Percentiles rank a stretch among this genome's conserved stretches.
Evolutionary conservation across 2,797 vertebrate genomes (phyloP).

Genomic region (Labroides dimidiatus): DNA sequence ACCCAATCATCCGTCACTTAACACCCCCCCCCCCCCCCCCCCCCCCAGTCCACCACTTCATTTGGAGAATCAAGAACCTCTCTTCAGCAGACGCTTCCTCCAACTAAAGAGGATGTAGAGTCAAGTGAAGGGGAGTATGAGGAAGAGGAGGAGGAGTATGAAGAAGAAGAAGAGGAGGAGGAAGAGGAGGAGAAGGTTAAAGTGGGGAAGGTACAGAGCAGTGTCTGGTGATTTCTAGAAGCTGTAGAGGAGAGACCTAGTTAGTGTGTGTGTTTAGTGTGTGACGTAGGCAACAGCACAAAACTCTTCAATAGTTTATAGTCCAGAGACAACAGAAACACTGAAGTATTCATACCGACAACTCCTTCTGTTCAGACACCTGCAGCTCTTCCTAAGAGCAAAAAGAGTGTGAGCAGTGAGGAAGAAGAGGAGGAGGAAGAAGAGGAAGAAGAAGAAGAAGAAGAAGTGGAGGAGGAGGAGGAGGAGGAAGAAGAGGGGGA

Average conservation of each 20-base stretch:
- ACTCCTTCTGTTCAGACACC: constrained; percentile 70
- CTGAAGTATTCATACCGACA: constrained; percentile 36
- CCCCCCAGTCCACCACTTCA: constrained; percentile 74
- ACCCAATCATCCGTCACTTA: constrained; percentile 59
- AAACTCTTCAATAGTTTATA: constrained; percentile 1
- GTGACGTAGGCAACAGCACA: constrained; percentile 4
- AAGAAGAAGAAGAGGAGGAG: constrained; percentile 66
- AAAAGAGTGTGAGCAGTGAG: constrained; percentile 59
- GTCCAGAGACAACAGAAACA: not conserved
- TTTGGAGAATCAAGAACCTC: constrained; percentile 65
- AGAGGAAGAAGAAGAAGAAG: constrained; percentile 25
- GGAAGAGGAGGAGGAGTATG: constrained; percentile 69
- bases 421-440: constrained; percentile 63
- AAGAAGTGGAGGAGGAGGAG: constrained; percentile 6
- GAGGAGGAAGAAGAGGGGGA: constrained; percentile 44
- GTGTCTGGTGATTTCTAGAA: constrained; percentile 64
- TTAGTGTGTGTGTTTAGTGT: constrained; percentile 34
- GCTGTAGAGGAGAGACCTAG: constrained; percentile 45
- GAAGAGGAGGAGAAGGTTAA: constrained; percentile 61
- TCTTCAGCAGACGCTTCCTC: constrained; percentile 55
- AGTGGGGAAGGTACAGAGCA: constrained; percentile 75
- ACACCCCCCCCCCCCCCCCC: constrained; percentile 62
- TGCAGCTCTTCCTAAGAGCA: constrained; percentile 46
- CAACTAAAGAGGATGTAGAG: constrained; percentile 59
- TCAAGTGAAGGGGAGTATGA: constrained; percentile 71